Conservation (phyloP, 92 coral and sea anemone species). For the Porites divaricata region DNA sequence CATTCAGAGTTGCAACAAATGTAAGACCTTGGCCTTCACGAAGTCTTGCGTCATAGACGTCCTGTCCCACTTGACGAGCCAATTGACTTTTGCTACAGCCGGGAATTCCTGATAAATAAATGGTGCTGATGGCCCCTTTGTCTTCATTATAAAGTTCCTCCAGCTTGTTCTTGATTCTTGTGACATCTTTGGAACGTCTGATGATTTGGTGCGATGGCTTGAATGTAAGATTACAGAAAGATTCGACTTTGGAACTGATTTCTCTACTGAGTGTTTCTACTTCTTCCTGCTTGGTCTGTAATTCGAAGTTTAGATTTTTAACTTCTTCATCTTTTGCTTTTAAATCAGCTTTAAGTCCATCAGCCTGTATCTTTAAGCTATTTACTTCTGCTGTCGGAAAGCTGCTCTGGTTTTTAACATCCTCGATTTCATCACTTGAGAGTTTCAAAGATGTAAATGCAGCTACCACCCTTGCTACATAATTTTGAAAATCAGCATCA, state of each 20-base stretch:
- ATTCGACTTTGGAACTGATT: not conserved
- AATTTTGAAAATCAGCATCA: not conserved
- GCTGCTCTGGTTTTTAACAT: not conserved
- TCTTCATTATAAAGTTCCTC: not conserved
- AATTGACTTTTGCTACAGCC: not conserved
- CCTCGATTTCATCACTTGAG: not conserved
- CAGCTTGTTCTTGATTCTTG: not conserved
- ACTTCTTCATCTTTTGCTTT: not conserved
- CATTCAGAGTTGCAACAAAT: not conserved
- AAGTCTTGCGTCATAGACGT: not conserved
- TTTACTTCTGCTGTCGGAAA: not conserved
- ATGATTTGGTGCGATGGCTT: not conserved
- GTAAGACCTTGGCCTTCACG: not conserved
- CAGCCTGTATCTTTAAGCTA: not conserved
- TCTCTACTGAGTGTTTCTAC: not conserved
- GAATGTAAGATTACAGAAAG: not conserved
- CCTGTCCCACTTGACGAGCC: not conserved
- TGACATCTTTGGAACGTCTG: not conserved
- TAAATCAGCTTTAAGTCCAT: not conserved
- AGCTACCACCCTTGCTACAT: not conserved
- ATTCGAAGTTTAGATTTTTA: not conserved
- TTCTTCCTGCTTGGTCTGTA: not conserved
- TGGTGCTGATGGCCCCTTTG: not conserved
- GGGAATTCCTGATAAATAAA: not conserved
- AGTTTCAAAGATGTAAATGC: not conserved